Percentiles rank a stretch among this genome's conserved stretches.
Conservation (phyloP, 2,113 vertebrate species). For the Cheirogaleus medius region DNA sequence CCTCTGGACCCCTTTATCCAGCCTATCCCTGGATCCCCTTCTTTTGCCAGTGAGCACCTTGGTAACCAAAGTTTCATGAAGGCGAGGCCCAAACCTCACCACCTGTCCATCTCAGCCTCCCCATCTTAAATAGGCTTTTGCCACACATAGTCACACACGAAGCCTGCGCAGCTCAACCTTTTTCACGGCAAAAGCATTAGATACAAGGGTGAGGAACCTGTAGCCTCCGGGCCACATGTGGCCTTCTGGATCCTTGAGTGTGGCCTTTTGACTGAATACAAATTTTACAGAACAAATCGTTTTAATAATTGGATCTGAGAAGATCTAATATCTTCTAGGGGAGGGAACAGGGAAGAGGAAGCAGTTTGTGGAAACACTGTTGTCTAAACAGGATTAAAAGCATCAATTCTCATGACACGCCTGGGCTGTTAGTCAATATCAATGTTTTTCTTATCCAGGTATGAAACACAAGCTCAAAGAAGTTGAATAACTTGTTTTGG, state of each 20-base stretch:
- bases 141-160: neutral
- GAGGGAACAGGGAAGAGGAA: neutral
- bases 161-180: neutral
- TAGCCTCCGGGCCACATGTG: too few species aligned
- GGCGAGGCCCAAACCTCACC: neutral
- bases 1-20: neutral
- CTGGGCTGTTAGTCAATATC: neutral
- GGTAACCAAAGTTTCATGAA: neutral
- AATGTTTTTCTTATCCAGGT: neutral
- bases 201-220: too few species aligned
- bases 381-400: conserved; percentile 57
- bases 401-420: neutral
- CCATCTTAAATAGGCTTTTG: neutral
- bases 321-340: neutral
- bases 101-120: neutral
- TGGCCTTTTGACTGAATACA: too few species aligned
- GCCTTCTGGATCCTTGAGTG: too few species aligned
- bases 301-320: too few species aligned
- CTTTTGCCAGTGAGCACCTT: neutral
- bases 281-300: too few species aligned
- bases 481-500: conserved; percentile 11
- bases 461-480: conserved; percentile 5
- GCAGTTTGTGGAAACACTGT: neutral
- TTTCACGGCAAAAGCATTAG: neutral
- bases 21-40: too few species aligned